Evolutionary conservation across 2,888 invertebrate species (phyloP), one percentile per base, ranked within the genome.

Genomic region (Enchytraeus crypticus): DNA sequence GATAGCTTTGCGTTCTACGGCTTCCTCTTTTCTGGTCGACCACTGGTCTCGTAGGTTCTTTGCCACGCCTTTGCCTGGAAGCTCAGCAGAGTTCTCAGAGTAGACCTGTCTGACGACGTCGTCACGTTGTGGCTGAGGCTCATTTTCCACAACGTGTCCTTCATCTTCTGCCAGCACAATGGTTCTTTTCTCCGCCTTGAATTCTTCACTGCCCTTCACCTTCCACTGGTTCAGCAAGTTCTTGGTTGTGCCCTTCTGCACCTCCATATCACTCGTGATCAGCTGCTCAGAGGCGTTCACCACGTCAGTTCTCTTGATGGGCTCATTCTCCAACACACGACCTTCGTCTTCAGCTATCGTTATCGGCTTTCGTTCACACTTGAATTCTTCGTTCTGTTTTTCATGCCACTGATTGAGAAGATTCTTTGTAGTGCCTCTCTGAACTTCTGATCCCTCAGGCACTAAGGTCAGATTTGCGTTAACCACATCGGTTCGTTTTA

Each of bases 311-410:
- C 54, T 33, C 34, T 54, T 32, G 18, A 54, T 27, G 14, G 54
- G 54, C 3, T 54, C 54, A 34, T 34, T 54, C 32, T 54, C 54
- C 11, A 23, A 33, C 33, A 54, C 34, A n/a, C 21, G 30, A 18
- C 54, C 55, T 26, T 34, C 55, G 21, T 38, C 55, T 54, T 57
- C 57, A 11, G 57, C 57, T 8, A 57, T 34, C 23, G 27, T 45
- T 29, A 57, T 57, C 26, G 38, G 43, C 18, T 23, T 26, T 14
- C 27, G 43, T 18, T 21, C 27, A n/a, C 2, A n/a, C 27, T 46
- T 23, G 45, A 45, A 56, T 33, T 47, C 49, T 46, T 46, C 45
- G 5, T 14, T 45, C 32, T 27, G 45, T 46, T 56, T 56, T 18
- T 18, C 29, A 11, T 56, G 3, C 56, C 56, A 56, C 46, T 56